Conservation (phyloP, 2,888 invertebrate genomes). For the Idaea straminata region DNA sequence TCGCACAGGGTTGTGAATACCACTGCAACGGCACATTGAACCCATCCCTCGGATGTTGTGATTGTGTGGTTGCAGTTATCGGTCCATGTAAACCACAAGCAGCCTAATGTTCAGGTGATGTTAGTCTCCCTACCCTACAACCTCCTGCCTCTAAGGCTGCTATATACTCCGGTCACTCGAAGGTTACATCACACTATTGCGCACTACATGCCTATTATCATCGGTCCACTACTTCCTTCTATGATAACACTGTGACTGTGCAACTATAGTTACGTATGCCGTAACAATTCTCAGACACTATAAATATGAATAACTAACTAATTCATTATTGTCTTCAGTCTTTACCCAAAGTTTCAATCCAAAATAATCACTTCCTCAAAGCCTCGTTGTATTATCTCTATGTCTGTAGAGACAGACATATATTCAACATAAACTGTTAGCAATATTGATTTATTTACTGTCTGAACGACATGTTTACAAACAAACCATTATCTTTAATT, state of each 20-base stretch:
- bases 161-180: neutral
- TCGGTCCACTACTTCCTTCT: neutral
- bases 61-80: slow-evolving; percentile 29
- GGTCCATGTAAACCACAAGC: slow-evolving; percentile 35
- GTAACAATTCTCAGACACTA: neutral
- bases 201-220: neutral
- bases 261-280: neutral
- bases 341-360: neutral
- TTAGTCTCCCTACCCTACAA: slow-evolving; percentile 1
- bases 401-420: neutral
- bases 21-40: slow-evolving; percentile 37
- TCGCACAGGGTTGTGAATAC: slow-evolving; percentile 32
- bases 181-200: neutral
- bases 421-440: neutral
- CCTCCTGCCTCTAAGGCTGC: neutral
- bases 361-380: neutral
- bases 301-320: neutral
- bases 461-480: slow-evolving; percentile 25
- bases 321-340: neutral
- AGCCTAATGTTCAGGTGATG: slow-evolving; percentile 46
- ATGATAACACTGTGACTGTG: neutral
- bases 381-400: neutral
- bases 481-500: slow-evolving; percentile 17
- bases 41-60: slow-evolving; percentile 41
- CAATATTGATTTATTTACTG: neutral